Evolutionary conservation across 1,140 invertebrate genomes (phyloP), one percentile per base, ranked within the genome.

Genomic region (Drosophila mayri): DNA sequence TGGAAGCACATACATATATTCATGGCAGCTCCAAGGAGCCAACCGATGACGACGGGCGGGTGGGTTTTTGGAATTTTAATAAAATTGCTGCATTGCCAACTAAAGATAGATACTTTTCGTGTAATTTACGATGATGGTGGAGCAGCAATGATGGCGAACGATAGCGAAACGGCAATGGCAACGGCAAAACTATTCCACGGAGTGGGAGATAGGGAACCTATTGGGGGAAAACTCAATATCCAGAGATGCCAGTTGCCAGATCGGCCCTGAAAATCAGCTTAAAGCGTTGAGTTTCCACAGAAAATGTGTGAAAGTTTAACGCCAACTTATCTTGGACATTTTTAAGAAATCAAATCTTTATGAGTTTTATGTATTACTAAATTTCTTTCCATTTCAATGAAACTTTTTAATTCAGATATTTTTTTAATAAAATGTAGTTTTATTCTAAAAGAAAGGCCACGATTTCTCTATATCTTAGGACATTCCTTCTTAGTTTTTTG

Each of bases 101-200:
- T 90, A 85, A 90, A 90, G 81, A 88, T 90, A 85, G 81, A 88
- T 90, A 90, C 81, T 88, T 88, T 75, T 90, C 77, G 77, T 88
- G 84, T 88, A 88, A 88, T 88, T 88, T 88, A 88, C 64, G 85
- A 88, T 88, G 85, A 88, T 88, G 85, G 79, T 44, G 65, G 63
- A 87, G 70, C 74, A 81, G 63, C 63, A 81, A 81, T 77, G 75
- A 77, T 77, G 71, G 47, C 76, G 55, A 73, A 71, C 84, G 79
- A 82, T 79, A 81, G 73, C 81, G 76, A 52, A 72, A 74, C 28
- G 54, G 40, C 40, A 41, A 41, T 41, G 54, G 18, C 49, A 52
- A 54, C 32, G 32, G 35, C 54, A 38, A 70, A 64, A 61, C 77
- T 70, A 76, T 70, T 44, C 14, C 20, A 20, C 2, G 52, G 28